Evolutionary conservation across 2,888 invertebrate species (phyloP).

Genomic region (Halictus ligatus): DNA sequence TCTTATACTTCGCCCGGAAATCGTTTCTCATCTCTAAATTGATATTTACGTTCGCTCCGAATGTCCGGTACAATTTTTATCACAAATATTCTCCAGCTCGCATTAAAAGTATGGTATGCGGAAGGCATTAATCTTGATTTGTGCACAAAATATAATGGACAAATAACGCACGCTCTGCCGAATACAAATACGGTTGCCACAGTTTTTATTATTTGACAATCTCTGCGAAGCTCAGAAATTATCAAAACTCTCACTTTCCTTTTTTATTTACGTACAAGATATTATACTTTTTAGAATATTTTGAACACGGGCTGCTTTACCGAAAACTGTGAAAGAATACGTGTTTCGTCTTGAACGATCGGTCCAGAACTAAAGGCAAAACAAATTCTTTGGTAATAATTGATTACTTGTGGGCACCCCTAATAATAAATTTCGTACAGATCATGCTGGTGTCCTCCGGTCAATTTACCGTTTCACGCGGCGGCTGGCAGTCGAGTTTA

Average conservation of each 20-base stretch:
- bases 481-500: background rate
- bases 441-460: background rate
- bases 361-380: too few relatives aligned
- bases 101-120: background rate
- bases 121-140: background rate
- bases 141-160: background rate
- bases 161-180: background rate
- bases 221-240: background rate
- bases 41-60: conserved; percentile 1
- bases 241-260: background rate
- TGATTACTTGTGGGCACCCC: too few relatives aligned
- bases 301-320: too few relatives aligned
- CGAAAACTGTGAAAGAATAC: too few relatives aligned
- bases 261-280: background rate
- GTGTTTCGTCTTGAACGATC: too few relatives aligned
- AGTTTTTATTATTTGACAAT: background rate
- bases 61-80: background rate
- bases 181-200: background rate
- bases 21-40: conserved; percentile 1
- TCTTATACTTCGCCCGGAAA: background rate
- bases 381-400: too few relatives aligned
- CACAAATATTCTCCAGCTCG: background rate
- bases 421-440: too few relatives aligned
- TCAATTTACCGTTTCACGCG: background rate
- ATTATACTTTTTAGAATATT: too few relatives aligned